Percentiles rank a stretch among this genome's conserved stretches.
Evolutionary conservation across 2,888 invertebrate genomes (phyloP).

Genomic region (Deilephila porcellus): DNA sequence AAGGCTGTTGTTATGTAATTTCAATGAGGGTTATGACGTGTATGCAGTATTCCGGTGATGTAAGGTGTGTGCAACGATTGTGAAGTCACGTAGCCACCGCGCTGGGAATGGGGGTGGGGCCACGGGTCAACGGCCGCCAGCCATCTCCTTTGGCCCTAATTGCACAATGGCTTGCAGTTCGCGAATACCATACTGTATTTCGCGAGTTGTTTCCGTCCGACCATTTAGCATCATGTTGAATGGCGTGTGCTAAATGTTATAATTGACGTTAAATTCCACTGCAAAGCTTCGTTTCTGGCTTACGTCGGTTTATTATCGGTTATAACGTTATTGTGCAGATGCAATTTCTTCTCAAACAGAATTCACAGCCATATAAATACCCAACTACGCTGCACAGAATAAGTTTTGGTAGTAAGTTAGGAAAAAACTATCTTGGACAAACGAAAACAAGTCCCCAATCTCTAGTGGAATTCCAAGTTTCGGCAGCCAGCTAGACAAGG

Average conservation of each 20-base stretch:
- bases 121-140: constrained; percentile 61
- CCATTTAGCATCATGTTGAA: constrained; percentile 44
- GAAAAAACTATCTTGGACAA: not conserved
- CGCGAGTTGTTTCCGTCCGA: constrained; percentile 46
- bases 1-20: constrained; percentile 17
- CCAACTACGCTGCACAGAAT: not conserved
- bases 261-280: constrained; percentile 24
- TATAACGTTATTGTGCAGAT: not conserved
- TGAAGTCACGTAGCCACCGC: constrained; percentile 70
- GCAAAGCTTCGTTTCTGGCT: constrained; percentile 20
- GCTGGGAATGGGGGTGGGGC: constrained; percentile 57
- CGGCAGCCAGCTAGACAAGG: constrained; percentile 37
- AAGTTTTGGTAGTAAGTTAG: not conserved
- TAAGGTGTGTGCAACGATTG: constrained; percentile 59
- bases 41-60: constrained; percentile 49
- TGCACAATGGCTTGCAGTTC: constrained; percentile 66
- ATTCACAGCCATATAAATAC: not conserved
- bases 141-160: constrained; percentile 61
- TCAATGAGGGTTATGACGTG: constrained; percentile 20
- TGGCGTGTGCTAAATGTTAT: constrained; percentile 33
- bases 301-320: constrained; percentile 5
- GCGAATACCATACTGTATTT: constrained; percentile 53
- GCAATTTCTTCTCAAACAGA: not conserved
- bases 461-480: constrained; percentile 37
- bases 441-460: constrained; percentile 1